Base-by-base conservation (phyloP, 2,888 invertebrate genomes). In the Ormyrus nitidulus region DNA sequence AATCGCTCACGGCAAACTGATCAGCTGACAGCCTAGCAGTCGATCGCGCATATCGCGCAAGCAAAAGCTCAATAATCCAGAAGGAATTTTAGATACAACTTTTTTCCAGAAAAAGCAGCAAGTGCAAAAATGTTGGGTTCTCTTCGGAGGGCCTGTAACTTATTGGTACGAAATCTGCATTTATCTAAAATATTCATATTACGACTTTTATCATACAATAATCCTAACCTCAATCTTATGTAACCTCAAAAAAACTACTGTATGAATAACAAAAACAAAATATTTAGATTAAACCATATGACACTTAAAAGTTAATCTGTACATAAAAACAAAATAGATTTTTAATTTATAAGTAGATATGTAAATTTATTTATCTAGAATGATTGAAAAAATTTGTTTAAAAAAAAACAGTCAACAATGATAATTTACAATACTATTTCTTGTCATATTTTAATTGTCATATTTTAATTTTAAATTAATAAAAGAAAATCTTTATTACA, bases 71-170 rank as follows among this genome's bases (percentile, higher is more conserved):
- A 19, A 46, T 34, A 62, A 19, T 48, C 9, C 4, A 34, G 7
- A 34, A 62, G 34, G 34, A 49, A 10, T 19, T 59, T 48, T n/a
- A 10, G 13, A 34, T 8, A 69, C 54, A 10, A 48, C 3, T 11
- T 48, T 61, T 54, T 48, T 13, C n/a, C 54, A 64, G 11, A 58
- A 65, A 65, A 58, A 13, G 13, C 46, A 58, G 19, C 6, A 11
- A 59, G 34, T 54, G 11, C 19, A 72, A 79, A 76, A 59, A 84
- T 84, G 84, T 62, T 84, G 44, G 54, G 76, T 5, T 81, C 84
- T 11, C 80, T 87, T 72, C 80, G 85, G 77, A 86, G 83, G 79
- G 80, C 84, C 73, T 84, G 84, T 58, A 85, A 83, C 79, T 83
- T 86, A 74, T 79, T 84, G 82, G 87, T 87, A 82, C 77, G 84